These are phyloP conservation scores for Erebia aethiops DNA, from an alignment of 2,888 invertebrate genomes.

Conservation along the genomic window DNA sequence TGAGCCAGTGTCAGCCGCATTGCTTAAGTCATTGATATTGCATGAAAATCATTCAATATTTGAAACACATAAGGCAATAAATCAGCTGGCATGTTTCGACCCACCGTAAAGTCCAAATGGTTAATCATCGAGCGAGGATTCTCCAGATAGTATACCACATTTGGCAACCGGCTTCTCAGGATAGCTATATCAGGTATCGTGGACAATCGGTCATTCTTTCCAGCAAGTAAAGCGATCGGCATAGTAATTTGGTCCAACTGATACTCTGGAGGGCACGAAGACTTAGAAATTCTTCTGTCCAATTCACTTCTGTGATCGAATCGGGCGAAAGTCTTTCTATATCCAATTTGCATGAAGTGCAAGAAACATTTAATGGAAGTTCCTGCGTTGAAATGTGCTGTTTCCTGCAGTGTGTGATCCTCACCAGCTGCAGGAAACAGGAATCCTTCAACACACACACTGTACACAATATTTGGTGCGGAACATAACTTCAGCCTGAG, in stretches of 20 bases:
- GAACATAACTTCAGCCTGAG: too few relatives aligned
- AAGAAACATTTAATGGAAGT: not conserved
- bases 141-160: not conserved
- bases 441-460: not conserved
- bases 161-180: not conserved
- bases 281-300: not conserved
- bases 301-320: not conserved
- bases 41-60: not conserved
- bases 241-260: not conserved
- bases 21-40: too few relatives aligned
- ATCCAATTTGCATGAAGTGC: constrained; percentile 1
- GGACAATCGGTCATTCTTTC: not conserved
- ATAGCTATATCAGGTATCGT: not conserved
- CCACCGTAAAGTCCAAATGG: not conserved
- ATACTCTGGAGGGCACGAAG: not conserved
- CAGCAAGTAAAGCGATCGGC: not conserved
- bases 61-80: not conserved
- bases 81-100: not conserved
- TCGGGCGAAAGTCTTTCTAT: not conserved
- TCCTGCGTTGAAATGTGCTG: not conserved
- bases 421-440: not conserved
- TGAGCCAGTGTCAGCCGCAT: too few relatives aligned
- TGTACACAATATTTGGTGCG: not conserved
- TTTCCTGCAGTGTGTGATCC: not conserved
- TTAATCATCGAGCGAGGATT: not conserved